Percentiles rank a stretch among this genome's conserved stretches.
Evolutionary conservation across 2,113 vertebrate genomes (phyloP).

Genomic region (Elephantulus edwardii): DNA sequence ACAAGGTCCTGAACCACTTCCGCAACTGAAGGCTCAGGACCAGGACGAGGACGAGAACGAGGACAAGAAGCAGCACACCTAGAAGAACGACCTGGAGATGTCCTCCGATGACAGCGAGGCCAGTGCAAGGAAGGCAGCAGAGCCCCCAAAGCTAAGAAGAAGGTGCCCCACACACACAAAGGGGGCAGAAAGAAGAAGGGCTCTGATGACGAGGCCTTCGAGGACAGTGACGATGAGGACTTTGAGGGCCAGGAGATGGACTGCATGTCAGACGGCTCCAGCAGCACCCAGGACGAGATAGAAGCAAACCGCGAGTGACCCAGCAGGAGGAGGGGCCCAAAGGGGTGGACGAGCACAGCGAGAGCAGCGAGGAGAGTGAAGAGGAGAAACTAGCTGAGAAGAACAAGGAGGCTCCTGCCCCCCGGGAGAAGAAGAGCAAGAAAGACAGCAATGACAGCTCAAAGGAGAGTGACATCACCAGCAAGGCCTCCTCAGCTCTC

Average conservation of each 20-base stretch:
- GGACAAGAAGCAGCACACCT: conserved; percentile 86
- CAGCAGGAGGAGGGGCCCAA: no score
- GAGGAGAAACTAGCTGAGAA: conserved; percentile 92
- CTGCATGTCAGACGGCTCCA: conserved; percentile 95
- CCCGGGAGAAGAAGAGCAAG: conserved; percentile 91
- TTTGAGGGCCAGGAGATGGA: conserved; percentile 95
- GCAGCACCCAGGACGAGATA: conserved; percentile 58
- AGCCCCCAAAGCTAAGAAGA: conserved; percentile 82
- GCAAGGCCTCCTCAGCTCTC: conserved; percentile 91
- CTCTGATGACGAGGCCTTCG: conserved; percentile 87
- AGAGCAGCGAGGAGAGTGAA: conserved; percentile 94
- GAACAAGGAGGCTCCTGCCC: conserved; percentile 88
- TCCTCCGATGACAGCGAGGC: conserved; percentile 91
- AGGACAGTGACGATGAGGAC: conserved; percentile 95
- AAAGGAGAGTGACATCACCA: conserved; percentile 95
- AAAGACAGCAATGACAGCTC: conserved; percentile 95
- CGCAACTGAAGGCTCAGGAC: conserved; percentile 90
- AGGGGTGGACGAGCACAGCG: conserved; percentile 92
- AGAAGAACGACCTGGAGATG: conserved; percentile 93
- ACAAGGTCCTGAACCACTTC: conserved; percentile 97
- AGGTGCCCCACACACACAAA: conserved; percentile 67
- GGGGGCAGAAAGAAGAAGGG: conserved; percentile 84
- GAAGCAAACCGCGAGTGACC: accelerated
- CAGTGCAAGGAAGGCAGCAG: conserved; percentile 87
- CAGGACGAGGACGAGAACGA: conserved; percentile 86